Percentiles rank a stretch among this genome's conserved stretches.
These are phyloP conservation scores for Paralichthys olivaceus DNA, from an alignment of 2,113 vertebrate genomes.

Conservation along the genomic window DNA sequence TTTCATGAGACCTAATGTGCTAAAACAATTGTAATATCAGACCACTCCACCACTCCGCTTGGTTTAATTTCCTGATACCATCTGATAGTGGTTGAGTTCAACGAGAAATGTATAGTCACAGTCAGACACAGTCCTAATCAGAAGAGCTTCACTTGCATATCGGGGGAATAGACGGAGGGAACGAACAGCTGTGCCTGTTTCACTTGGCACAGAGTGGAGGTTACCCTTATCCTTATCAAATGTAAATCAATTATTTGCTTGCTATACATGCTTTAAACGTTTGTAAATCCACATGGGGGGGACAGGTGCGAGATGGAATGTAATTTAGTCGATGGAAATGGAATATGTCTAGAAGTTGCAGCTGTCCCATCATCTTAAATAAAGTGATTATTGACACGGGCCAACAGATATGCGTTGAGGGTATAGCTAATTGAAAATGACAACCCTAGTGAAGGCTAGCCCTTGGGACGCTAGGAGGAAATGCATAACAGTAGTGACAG, in stretches of 20 bases:
- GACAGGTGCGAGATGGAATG: slow-evolving; percentile 61
- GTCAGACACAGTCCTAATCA: slow-evolving; percentile 50
- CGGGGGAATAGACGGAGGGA: slow-evolving; percentile 41
- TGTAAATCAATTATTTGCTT: slow-evolving; percentile 68
- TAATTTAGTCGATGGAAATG: slow-evolving; percentile 61
- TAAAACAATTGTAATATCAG: slow-evolving; percentile 35
- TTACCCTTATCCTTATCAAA: slow-evolving; percentile 47
- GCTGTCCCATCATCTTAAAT: slow-evolving; percentile 56
- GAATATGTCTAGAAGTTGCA: slow-evolving; percentile 55
- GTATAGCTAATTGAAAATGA: slow-evolving; percentile 76
- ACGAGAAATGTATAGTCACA: slow-evolving; percentile 21
- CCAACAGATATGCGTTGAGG: slow-evolving; percentile 48
- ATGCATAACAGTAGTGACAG: slow-evolving; percentile 44
- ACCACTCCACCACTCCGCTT: slow-evolving; percentile 9
- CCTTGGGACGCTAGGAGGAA: slow-evolving; percentile 43
- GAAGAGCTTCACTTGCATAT: slow-evolving; percentile 43
- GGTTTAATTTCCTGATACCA: slow-evolving; percentile 45
- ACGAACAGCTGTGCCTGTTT: slow-evolving; percentile 62
- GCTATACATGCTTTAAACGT: slow-evolving; percentile 54
- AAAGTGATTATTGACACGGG: slow-evolving; percentile 64
- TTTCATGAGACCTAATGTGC: slow-evolving; percentile 46
- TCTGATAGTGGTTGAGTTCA: slow-evolving; percentile 39
- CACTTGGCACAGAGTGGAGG: slow-evolving; percentile 48
- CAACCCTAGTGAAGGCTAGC: slow-evolving; percentile 48
- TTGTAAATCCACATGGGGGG: slow-evolving; percentile 37